A percentile compares a stretch with the other conserved stretches of the same genome.
phyloP scores from a whole-genome alignment of 2,797 vertebrate genomes.

The Hydrocynus forskahlii region DNA sequence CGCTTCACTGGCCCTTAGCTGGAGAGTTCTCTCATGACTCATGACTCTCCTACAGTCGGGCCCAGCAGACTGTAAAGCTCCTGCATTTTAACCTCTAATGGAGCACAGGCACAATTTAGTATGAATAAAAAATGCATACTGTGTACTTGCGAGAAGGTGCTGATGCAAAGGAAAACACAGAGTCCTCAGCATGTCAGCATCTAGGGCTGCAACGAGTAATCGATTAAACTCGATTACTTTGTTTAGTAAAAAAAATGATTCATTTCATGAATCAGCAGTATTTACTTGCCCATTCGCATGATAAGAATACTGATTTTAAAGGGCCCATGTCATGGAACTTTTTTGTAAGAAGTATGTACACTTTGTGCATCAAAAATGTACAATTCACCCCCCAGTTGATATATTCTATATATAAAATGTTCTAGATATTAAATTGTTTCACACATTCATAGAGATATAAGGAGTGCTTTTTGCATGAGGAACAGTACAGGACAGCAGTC shows the following conservation, averaged over 20 bases:
- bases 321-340: too few relatives aligned
- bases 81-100: not conserved
- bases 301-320: too few relatives aligned
- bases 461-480: not conserved
- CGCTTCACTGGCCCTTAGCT: not conserved
- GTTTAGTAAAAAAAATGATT: too few relatives aligned
- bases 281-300: not conserved
- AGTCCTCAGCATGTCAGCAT: too few relatives aligned
- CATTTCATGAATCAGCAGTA: too few relatives aligned
- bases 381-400: too few relatives aligned
- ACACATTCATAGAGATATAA: not conserved
- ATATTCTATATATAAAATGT: not conserved
- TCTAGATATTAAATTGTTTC: not conserved
- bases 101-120: not conserved
- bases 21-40: not conserved
- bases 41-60: not conserved
- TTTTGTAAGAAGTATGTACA: too few relatives aligned
- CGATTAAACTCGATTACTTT: too few relatives aligned
- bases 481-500: not conserved
- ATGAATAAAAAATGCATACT: too few relatives aligned
- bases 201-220: too few relatives aligned
- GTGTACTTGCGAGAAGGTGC: too few relatives aligned
- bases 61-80: not conserved
- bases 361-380: not conserved
- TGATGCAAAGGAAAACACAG: too few relatives aligned